phyloP scores from a whole-genome alignment of 2,797 vertebrate species.

The Rhinella marina region DNA sequence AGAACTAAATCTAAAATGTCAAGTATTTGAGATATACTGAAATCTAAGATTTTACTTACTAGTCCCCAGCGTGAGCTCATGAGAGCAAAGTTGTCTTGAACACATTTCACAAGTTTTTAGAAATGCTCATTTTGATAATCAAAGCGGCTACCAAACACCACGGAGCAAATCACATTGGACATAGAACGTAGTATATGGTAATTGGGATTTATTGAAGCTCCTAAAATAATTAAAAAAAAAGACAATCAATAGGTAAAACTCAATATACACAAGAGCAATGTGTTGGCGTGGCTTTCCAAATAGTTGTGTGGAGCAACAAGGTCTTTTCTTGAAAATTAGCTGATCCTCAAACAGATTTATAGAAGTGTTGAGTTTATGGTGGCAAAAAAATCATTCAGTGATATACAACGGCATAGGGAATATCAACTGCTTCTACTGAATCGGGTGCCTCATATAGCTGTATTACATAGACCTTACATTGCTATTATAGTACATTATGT shows the following conservation, averaged over 20 bases:
- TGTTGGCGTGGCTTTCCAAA: too few relatives aligned
- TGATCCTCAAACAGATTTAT: too few relatives aligned
- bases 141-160: neutral
- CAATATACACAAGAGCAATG: neutral
- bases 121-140: constrained; percentile 4
- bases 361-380: too few relatives aligned
- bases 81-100: neutral
- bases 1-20: neutral
- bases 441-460: too few relatives aligned
- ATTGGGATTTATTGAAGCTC: neutral
- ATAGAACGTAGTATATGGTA: neutral
- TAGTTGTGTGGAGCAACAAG: too few relatives aligned
- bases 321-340: too few relatives aligned
- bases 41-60: neutral
- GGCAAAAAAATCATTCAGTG: too few relatives aligned
- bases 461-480: too few relatives aligned
- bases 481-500: too few relatives aligned
- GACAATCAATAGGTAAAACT: neutral
- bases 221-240: neutral
- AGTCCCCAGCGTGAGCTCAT: neutral
- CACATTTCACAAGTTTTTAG: neutral
- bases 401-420: too few relatives aligned
- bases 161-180: constrained; percentile 5
- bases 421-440: too few relatives aligned
- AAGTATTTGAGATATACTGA: neutral